Evolutionary conservation across 2,888 invertebrate species (phyloP), one percentile per base, ranked within the genome.

Genomic region (Blastobasis lacticolella): DNA sequence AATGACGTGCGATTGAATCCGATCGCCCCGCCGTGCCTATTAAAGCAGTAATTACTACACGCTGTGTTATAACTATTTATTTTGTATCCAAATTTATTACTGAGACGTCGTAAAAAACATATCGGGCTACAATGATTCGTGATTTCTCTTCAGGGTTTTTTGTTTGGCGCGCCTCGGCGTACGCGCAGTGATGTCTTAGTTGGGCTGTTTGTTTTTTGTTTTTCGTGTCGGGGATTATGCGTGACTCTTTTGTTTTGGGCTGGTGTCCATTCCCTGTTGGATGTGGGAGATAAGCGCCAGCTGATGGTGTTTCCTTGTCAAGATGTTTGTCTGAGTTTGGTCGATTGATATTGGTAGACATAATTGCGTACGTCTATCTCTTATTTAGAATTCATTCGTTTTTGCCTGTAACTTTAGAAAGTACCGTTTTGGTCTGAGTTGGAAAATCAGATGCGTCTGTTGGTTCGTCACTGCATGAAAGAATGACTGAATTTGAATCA

Each of bases 41-140:
- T 87, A 88, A 80, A 73, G 73, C 71, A 78, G 71, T 87, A 87
- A 88, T 88, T 87, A 88, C 81, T 72, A 73, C 83, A 81, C 73
- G 81, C 78, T 77, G 85, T 61, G 83, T 77, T 81, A 71, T 77
- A 76, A 81, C 84, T 83, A 82, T 83, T 84, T 84, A 82, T 83
- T 83, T 79, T 81, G 78, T 80, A 75, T 81, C 76, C 75, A 77
- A 80, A 81, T 79, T 81, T 78, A 81, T 80, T 78, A 79, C 79
- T 73, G 76, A 75, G 79, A 75, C 73, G 70, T 67, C 64, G 63
- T n/a, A 75, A 78, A 76, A 82, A 83, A 75, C 72, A 72, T 71
- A 81, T 80, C 77, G 72, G 66, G 62, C 66, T 62, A 73, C 79
- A 78, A 54, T 56, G 56, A 56, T 37, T 54, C 48, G 54, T 48